A percentile compares a stretch with the other conserved stretches of the same genome.
Conservation (phyloP, 1,140 invertebrate species). For the Papilio helenus region DNA sequence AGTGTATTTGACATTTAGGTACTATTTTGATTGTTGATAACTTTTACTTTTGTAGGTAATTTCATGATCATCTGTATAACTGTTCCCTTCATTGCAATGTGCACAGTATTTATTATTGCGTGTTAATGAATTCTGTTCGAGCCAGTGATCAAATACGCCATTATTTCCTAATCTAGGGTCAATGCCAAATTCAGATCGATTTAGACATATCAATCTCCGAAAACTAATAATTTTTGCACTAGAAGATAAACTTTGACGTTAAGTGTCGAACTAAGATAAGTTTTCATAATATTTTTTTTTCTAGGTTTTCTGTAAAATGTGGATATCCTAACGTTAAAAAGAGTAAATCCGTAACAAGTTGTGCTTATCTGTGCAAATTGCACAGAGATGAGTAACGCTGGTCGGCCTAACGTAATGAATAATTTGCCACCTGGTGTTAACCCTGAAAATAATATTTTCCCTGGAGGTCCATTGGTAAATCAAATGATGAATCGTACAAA, state of each 20-base stretch:
- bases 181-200: conserved; percentile 57
- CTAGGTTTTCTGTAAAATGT: conserved; percentile 56
- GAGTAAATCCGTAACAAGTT: conserved; percentile 40
- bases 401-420: conserved; percentile 67
- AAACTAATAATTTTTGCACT: conserved; percentile 8
- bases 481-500: conserved; percentile 80
- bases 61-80: conserved; percentile 43
- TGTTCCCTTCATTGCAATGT: conserved; percentile 42
- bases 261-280: not conserved
- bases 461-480: conserved; percentile 81
- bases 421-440: conserved; percentile 79
- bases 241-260: conserved; percentile 16
- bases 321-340: conserved; percentile 47
- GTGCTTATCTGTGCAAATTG: conserved; percentile 40
- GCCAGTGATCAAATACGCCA: conserved; percentile 4
- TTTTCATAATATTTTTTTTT: conserved; percentile 38
- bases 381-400: conserved; percentile 69
- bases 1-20: conserved; percentile 59
- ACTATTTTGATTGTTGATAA: conserved; percentile 56
- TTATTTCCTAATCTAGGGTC: conserved; percentile 49
- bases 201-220: conserved; percentile 35
- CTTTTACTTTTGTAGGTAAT: conserved; percentile 59
- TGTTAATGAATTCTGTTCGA: conserved; percentile 31
- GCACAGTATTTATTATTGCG: conserved; percentile 38
- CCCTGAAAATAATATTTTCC: conserved; percentile 82